A percentile compares a stretch with the other conserved stretches of the same genome.
These are phyloP conservation scores for Hemithea aestivaria DNA, from an alignment of 2,888 invertebrate species.

Conservation along the genomic window DNA sequence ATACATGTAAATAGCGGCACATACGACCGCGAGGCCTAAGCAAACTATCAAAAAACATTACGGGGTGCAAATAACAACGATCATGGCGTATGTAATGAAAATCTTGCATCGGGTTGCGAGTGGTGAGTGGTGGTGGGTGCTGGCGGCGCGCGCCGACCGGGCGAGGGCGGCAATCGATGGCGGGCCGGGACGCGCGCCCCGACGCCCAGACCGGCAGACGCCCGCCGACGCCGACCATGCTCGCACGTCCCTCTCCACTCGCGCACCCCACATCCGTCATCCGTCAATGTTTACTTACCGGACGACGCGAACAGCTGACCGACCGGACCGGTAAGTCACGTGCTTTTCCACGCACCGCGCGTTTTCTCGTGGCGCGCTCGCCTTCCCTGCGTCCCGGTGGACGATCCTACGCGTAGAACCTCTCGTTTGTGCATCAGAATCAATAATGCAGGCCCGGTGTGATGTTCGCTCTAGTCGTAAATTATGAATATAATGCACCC, in stretches of 20 bases:
- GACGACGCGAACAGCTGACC: slow-evolving; percentile 75
- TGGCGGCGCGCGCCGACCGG: slow-evolving; percentile 69
- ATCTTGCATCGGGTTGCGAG: slow-evolving; percentile 62
- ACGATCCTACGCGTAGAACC: slow-evolving; percentile 47
- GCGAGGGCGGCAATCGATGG: slow-evolving; percentile 77
- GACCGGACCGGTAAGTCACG: slow-evolving; percentile 77
- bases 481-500: slow-evolving; percentile 72
- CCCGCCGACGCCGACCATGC: slow-evolving; percentile 74
- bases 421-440: slow-evolving; percentile 56
- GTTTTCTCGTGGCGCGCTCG: slow-evolving; percentile 31
- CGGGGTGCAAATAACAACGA: slow-evolving; percentile 77
- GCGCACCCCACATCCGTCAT: slow-evolving; percentile 59
- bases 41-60: slow-evolving; percentile 75
- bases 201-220: slow-evolving; percentile 81
- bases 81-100: slow-evolving; percentile 77
- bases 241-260: slow-evolving; percentile 56
- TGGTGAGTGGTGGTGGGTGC: slow-evolving; percentile 25
- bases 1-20: slow-evolving; percentile 39
- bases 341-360: slow-evolving; percentile 45
- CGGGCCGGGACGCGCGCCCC: slow-evolving; percentile 76
- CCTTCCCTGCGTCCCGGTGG: slow-evolving; percentile 34
- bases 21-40: slow-evolving; percentile 50
- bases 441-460: slow-evolving; percentile 60
- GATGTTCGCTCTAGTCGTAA: slow-evolving; percentile 55
- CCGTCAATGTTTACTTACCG: slow-evolving; percentile 74